Evolutionary conservation across 2,797 vertebrate genomes (phyloP), one percentile per base, ranked within the genome.

Genomic region (Knipowitschia caucasica): DNA sequence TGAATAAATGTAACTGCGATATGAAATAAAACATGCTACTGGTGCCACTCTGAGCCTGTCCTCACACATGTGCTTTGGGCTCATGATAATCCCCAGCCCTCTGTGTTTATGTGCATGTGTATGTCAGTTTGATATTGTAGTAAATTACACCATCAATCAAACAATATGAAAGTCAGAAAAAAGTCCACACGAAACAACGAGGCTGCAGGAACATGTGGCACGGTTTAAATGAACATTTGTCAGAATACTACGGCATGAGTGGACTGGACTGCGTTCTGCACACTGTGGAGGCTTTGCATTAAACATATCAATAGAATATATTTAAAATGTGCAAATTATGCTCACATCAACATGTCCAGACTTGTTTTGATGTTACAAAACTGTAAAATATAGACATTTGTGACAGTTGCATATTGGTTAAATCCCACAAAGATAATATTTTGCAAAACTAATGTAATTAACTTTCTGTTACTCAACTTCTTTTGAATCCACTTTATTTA

Each of bases 121-220:
- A 59, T 50, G 56, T 77, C 53, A 29, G 59, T 67, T 75, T 80
- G 83, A 89, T 88, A 83, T 83, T 86, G 76, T 60, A 71, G 77
- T 84, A 89, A 91, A 91, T 91, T 86, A 88, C 79, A 80, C 84
- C 88, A 92, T 92, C 89, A 87, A 81, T 87, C 84, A 84, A 78
- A 82, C 50, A 55, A 70, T 74, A 80, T 71, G 76, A 40, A 66
- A 71, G 44, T 66, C 34, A 47, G 58, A 71, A 69, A 39, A 62
- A 73, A 53, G 56, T 62, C 1, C 43, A 69, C 77, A 63, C 67
- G 82, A 83, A 86, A 82, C 75, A 81, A 81, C 79, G 78, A 75
- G 63, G 36, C 69, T 74, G 69, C 60, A 71, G 62, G 75, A 75
- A 86, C 90, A 90, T 88, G 36, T 91, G 91, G 89, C 77, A 85